Percentiles rank a stretch among this genome's conserved stretches.
Conservation (phyloP, 2,888 invertebrate genomes). For the Pocota personata region DNA sequence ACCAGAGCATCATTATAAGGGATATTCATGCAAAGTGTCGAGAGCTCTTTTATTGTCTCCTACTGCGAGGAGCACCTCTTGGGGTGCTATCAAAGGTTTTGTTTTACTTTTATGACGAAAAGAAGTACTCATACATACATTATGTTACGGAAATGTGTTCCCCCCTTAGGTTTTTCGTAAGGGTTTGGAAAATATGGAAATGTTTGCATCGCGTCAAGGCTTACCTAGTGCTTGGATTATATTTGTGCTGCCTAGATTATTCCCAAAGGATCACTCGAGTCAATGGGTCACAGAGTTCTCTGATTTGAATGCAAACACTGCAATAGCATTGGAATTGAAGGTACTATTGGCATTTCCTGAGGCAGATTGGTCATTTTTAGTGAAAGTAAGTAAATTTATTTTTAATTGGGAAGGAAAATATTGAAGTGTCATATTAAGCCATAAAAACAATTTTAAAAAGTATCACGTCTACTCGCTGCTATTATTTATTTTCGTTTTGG, state of each 20-base stretch:
- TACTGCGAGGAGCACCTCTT: constrained; percentile 89
- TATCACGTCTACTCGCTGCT: no score
- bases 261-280: constrained; percentile 83
- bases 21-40: constrained; percentile 93
- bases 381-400: constrained; percentile 85
- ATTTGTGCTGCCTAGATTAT: constrained; percentile 87
- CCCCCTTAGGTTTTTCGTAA: constrained; percentile 83
- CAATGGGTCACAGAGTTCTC: constrained; percentile 82
- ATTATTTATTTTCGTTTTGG: no score
- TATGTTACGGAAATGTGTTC: not conserved
- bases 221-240: constrained; percentile 88
- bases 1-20: constrained; percentile 88
- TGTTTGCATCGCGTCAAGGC: constrained; percentile 84
- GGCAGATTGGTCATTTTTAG: constrained; percentile 89
- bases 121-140: not conserved
- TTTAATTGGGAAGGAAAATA: no score
- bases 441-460: no score
- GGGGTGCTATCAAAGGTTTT: constrained; percentile 90
- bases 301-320: constrained; percentile 85
- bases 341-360: constrained; percentile 90
- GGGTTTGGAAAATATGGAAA: constrained; percentile 84
- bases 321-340: constrained; percentile 88
- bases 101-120: constrained; percentile 28
- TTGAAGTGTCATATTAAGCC: no score
- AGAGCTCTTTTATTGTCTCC: constrained; percentile 89